Evolutionary conservation across 2,888 invertebrate species (phyloP), one percentile per base, ranked within the genome.

Genomic region (Lissonota sp.): DNA sequence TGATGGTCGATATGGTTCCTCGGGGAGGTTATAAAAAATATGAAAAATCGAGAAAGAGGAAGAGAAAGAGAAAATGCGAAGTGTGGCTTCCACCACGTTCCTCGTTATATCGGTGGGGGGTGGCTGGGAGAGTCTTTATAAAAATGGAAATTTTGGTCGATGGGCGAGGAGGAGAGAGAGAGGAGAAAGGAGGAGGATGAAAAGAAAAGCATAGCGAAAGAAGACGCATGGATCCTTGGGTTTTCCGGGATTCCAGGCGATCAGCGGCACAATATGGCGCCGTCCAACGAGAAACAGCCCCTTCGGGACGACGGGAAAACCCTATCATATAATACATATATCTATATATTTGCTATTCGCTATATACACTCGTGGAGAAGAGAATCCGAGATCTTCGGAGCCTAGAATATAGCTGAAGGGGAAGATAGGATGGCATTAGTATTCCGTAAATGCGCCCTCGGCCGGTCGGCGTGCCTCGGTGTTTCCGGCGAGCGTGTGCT

Each of bases 231-330:
- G 75, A 62, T 77, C 71, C 76, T 74, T 44, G 69, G 72, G 73
- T 83, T 80, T 78, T 84, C 80, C 76, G 62, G 84, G 83, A 84
- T 80, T 86, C 84, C 83, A 79, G 77, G 77, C 84, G 85, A 87
- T 87, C 86, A 86, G 70, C 70, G 78, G 70, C 60, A 80, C 87
- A 87, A 88, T 86, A 87, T 84, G 88, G 87, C 84, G 86, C 72
- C 62, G 67, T 67, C 73, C 78, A 67, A 78, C 62, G 81, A 80
- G 86, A 75, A 86, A 87, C 85, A 82, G 85, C 85, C 86, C 88
- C 87, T 87, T 69, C 71, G 86, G 86, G 86, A 88, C 86, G 67
- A 62, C 67, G 71, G 75, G 62, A 63, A 63, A 60, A 64, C 55
- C 63, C 16, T 53, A 53, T 79, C 75, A 80, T 82, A 63, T 46